Evolutionary conservation across 2,888 invertebrate species (phyloP).

Genomic region (Sipha maydis): DNA sequence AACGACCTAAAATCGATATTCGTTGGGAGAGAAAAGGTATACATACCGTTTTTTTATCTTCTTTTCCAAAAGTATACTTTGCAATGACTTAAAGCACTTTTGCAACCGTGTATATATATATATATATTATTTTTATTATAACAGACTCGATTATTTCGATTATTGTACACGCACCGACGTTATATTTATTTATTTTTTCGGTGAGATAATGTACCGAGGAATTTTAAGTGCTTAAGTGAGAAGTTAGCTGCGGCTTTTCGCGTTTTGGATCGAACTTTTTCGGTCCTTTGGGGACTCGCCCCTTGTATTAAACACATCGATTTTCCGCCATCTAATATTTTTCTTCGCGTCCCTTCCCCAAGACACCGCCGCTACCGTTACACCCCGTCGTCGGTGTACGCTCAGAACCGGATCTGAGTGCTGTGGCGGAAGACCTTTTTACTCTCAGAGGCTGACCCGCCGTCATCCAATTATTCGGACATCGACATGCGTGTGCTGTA

Average conservation of each 20-base stretch:
- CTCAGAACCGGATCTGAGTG: constrained; percentile 37
- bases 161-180: neutral
- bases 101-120: neutral
- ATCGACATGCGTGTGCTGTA: constrained; percentile 14
- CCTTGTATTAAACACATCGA: constrained; percentile 51
- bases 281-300: constrained; percentile 47
- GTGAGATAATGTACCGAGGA: constrained; percentile 7
- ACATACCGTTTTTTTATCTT: neutral
- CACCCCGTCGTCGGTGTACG: neutral
- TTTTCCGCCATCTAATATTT: constrained; percentile 43
- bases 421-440: constrained; percentile 40
- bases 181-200: neutral
- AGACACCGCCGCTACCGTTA: neutral
- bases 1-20: neutral
- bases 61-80: neutral
- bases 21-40: neutral
- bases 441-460: constrained; percentile 34
- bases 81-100: constrained; percentile 15
- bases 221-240: constrained; percentile 60
- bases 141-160: constrained; percentile 45
- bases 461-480: constrained; percentile 54
- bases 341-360: neutral
- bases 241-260: constrained; percentile 54
- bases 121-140: neutral
- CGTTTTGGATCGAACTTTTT: constrained; percentile 59